These are phyloP conservation scores for Neodiprion lecontei DNA, from an alignment of 1,140 invertebrate genomes.

Conservation along the genomic window DNA sequence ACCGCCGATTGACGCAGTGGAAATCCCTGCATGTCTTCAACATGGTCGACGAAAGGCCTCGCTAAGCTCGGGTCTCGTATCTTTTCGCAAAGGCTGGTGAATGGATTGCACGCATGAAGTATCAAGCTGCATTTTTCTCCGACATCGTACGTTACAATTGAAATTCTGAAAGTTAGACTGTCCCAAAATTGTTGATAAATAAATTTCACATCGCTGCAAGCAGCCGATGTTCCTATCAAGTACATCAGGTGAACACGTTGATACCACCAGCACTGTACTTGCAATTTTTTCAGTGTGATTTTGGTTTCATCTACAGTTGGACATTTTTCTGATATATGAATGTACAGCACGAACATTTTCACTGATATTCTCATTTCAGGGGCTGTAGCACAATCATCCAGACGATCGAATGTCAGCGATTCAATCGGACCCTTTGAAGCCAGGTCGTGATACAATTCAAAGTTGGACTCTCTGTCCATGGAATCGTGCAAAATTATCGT, in stretches of 20 bases:
- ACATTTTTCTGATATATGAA: background rate
- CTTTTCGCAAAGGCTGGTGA: background rate
- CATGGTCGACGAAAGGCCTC: background rate
- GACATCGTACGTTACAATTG: background rate
- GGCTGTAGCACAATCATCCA: background rate
- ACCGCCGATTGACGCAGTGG: background rate
- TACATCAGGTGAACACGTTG: background rate
- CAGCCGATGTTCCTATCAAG: background rate
- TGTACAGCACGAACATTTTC: background rate
- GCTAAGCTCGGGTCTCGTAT: background rate
- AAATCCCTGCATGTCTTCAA: constrained; percentile 1
- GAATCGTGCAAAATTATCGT: background rate
- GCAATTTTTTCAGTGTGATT: background rate
- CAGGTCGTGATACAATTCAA: background rate
- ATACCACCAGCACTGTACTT: background rate
- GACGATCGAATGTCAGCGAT: background rate
- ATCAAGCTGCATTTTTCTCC: background rate
- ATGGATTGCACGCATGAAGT: background rate
- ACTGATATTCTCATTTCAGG: background rate
- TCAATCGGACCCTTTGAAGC: background rate
- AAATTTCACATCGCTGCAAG: background rate
- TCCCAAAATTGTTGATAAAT: background rate
- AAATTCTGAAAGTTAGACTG: background rate
- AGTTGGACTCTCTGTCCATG: background rate
- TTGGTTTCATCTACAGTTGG: background rate